Conservation (phyloP, 1,140 invertebrate genomes). For the Drosophila tsacasi region DNA sequence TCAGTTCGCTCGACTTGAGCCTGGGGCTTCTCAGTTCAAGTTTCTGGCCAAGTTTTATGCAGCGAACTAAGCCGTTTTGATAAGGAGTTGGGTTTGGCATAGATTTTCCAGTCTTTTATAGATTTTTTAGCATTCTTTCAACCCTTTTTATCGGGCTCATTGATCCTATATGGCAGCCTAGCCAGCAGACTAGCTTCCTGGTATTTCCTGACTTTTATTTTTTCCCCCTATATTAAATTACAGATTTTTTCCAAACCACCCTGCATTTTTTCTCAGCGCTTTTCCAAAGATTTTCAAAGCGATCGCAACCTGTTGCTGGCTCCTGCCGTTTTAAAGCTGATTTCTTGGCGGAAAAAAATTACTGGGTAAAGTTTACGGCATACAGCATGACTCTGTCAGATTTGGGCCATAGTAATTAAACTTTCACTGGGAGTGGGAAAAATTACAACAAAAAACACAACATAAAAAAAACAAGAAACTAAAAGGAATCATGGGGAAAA, state of each 20-base stretch:
- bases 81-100: background rate
- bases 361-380: conserved; percentile 14
- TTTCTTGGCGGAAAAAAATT: conserved; percentile 2
- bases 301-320: conserved; percentile 6
- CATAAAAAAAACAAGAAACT: background rate
- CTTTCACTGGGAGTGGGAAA: conserved; percentile 26
- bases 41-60: conserved; percentile 65
- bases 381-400: conserved; percentile 29
- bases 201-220: too few species aligned
- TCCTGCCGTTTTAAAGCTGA: background rate
- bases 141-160: background rate
- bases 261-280: background rate
- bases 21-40: conserved; percentile 51
- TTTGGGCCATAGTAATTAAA: conserved; percentile 50
- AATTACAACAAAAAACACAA: background rate
- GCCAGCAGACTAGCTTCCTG: too few species aligned
- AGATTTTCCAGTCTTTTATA: background rate
- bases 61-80: conserved; percentile 33
- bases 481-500: conserved; percentile 11
- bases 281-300: background rate
- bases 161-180: background rate
- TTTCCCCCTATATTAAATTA: too few species aligned
- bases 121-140: background rate
- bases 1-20: conserved; percentile 45
- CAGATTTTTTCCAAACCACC: background rate